These are phyloP conservation scores for Pachyuromys duprasi DNA, from an alignment of 2,797 vertebrate species.

Conservation along the genomic window DNA sequence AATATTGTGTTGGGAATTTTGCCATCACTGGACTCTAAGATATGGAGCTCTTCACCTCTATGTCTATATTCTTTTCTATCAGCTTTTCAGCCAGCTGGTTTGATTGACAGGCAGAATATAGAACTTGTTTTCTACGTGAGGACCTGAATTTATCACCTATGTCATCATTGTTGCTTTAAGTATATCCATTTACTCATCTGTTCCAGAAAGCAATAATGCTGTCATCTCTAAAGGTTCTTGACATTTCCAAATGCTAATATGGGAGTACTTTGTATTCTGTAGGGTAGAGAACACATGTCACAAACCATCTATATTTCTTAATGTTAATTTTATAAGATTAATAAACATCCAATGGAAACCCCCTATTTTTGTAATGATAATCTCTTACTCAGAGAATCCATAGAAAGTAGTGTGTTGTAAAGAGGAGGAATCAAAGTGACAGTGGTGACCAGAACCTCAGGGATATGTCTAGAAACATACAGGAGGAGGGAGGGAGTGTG, in stretches of 20 bases:
- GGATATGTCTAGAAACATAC: neutral
- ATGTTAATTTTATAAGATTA: neutral
- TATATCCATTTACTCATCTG: neutral
- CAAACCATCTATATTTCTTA: neutral
- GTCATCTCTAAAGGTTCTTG: neutral
- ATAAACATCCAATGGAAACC: neutral
- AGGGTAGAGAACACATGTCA: neutral
- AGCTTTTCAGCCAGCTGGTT: neutral
- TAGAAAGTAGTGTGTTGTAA: neutral
- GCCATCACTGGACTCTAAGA: neutral
- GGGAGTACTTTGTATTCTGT: neutral
- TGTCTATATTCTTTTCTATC: neutral
- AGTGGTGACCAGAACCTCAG: neutral
- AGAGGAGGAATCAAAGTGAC: fast-evolving
- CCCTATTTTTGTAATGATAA: neutral
- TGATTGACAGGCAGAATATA: neutral
- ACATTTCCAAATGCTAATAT: neutral
- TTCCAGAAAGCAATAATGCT: neutral
- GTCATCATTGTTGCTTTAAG: neutral
- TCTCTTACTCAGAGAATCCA: neutral
- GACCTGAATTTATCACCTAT: neutral
- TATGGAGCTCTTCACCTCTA: neutral
- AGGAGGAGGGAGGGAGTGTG: neutral
- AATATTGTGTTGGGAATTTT: neutral
- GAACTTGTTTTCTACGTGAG: neutral